Conservation (phyloP, 2,113 vertebrate genomes). For the Rissa tridactyla region DNA sequence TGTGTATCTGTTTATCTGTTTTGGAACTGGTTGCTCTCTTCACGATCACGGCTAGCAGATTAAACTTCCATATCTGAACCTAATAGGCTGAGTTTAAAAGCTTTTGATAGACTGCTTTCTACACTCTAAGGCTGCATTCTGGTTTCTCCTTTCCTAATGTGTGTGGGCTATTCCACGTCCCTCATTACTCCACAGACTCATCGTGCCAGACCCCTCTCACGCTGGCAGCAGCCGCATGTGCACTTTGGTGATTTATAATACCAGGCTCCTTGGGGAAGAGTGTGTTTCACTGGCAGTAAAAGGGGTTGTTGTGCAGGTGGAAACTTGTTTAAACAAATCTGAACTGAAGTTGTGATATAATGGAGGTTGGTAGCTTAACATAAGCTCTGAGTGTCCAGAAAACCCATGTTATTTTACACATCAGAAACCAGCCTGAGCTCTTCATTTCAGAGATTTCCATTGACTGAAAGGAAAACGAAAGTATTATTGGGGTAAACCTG, state of each 20-base stretch:
- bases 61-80: neutral
- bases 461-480: neutral
- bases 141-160: neutral
- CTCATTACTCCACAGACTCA: conserved; percentile 48
- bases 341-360: conserved; percentile 33
- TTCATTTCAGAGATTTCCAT: neutral
- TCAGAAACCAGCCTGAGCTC: neutral
- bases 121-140: neutral
- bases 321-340: conserved; percentile 63
- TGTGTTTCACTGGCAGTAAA: conserved; percentile 36
- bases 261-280: conserved; percentile 26
- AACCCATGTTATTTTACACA: neutral
- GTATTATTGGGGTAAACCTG: neutral
- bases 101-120: neutral
- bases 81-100: neutral
- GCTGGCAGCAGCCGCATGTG: conserved; percentile 40
- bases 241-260: conserved; percentile 41
- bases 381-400: conserved; percentile 9
- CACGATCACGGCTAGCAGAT: neutral
- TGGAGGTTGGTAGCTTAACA: conserved; percentile 16
- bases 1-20: neutral
- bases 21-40: neutral
- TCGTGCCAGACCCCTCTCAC: conserved; percentile 26
- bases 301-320: conserved; percentile 61
- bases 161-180: conserved; percentile 55